A percentile compares a stretch with the other conserved stretches of the same genome.
Evolutionary conservation across 2,797 vertebrate genomes (phyloP).

Genomic region (Trichosurus vulpecula): DNA sequence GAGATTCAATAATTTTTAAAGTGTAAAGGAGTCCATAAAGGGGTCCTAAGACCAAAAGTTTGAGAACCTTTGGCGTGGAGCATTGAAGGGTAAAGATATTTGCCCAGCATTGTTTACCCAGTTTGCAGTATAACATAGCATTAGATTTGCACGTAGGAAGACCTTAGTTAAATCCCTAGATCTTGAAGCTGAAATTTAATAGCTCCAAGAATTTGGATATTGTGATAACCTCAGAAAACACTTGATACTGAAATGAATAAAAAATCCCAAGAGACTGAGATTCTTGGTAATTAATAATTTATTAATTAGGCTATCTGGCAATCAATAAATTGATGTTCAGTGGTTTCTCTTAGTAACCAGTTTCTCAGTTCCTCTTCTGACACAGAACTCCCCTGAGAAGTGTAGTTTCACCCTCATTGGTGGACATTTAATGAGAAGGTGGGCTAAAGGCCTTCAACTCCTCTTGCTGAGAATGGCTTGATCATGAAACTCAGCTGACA

Average conservation of each 20-base stretch:
- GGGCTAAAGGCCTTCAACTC: background rate
- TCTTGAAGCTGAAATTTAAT: background rate
- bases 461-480: background rate
- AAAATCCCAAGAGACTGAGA: background rate
- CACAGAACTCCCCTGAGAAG: background rate
- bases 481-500: background rate
- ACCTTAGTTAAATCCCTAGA: background rate
- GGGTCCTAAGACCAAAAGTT: background rate
- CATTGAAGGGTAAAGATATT: background rate
- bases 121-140: background rate
- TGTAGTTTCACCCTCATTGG: background rate
- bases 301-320: background rate
- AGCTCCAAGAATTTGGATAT: background rate
- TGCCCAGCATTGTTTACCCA: too few relatives aligned
- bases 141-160: background rate
- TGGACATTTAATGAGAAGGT: background rate
- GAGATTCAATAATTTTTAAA: background rate
- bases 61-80: background rate
- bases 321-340: background rate
- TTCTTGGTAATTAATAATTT: background rate
- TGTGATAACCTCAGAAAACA: background rate
- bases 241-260: background rate
- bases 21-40: background rate
- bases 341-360: background rate
- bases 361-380: background rate